Evolutionary conservation across 1,140 invertebrate genomes (phyloP).

Genomic region (Bombus superbus): DNA sequence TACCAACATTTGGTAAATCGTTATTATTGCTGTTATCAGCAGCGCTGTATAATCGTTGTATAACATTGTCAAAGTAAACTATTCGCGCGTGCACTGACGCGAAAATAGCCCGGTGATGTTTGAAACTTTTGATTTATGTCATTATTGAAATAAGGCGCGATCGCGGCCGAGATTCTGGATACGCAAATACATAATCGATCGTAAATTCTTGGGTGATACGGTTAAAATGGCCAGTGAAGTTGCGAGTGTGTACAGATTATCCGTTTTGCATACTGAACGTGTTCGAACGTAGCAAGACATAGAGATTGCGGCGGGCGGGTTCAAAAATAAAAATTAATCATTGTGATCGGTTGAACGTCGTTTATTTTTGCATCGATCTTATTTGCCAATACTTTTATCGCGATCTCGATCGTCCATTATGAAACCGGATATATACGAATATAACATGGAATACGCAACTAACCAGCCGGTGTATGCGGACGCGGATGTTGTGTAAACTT

Average conservation of each 20-base stretch:
- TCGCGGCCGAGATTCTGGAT: background rate
- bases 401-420: slow-evolving; percentile 24
- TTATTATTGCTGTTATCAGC: background rate
- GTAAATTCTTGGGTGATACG: background rate
- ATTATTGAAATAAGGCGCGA: slow-evolving; percentile 1
- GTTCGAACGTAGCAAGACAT: background rate
- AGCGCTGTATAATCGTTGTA: too few relatives aligned
- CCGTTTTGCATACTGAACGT: background rate
- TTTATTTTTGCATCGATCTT: slow-evolving; percentile 22
- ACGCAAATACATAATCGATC: background rate
- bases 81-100: background rate
- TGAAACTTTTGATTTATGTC: slow-evolving; percentile 20
- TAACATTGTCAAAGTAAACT: slow-evolving; percentile 9
- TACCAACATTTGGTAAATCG: background rate
- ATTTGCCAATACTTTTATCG: slow-evolving; percentile 26
- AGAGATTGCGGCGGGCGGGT: background rate
- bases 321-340: slow-evolving; percentile 4
- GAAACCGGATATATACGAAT: slow-evolving; percentile 4
- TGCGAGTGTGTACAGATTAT: background rate
- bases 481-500: background rate
- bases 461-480: background rate
- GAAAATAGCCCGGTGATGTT: slow-evolving; percentile 23
- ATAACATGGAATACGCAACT: background rate
- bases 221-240: background rate
- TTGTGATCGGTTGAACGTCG: background rate